These are phyloP conservation scores for Temnothorax ravouxi DNA, from an alignment of 2,888 invertebrate species.

Conservation along the genomic window DNA sequence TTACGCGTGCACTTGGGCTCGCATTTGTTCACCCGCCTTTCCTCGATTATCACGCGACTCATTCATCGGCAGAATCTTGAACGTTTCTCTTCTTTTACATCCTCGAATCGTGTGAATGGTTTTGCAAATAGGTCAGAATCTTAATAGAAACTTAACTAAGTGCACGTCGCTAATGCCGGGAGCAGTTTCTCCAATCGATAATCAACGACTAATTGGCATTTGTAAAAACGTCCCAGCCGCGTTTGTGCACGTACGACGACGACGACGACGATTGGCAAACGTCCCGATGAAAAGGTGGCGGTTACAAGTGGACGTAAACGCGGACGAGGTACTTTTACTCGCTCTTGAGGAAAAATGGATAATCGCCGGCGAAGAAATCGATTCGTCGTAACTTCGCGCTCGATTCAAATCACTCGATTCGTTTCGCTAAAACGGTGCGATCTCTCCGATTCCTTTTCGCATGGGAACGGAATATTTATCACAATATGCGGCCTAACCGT, in stretches of 20 bases:
- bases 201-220: slow-evolving; percentile 80
- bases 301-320: slow-evolving; percentile 14
- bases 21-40: neutral
- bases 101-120: slow-evolving; percentile 26
- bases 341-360: slow-evolving; percentile 60
- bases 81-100: neutral
- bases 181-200: slow-evolving; percentile 80
- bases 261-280: slow-evolving; percentile 38
- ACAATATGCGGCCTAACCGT: neutral
- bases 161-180: slow-evolving; percentile 76
- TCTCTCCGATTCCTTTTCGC: slow-evolving; percentile 20
- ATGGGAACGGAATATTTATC: slow-evolving; percentile 4
- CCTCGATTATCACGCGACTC: slow-evolving; percentile 1
- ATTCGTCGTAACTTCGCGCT: slow-evolving; percentile 36
- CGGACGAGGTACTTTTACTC: slow-evolving; percentile 60
- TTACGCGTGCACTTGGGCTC: neutral
- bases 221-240: slow-evolving; percentile 75
- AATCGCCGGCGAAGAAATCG: slow-evolving; percentile 48
- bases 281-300: slow-evolving; percentile 46
- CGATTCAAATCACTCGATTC: slow-evolving; percentile 25
- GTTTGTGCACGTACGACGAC: slow-evolving; percentile 44
- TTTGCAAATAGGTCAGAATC: slow-evolving; percentile 72
- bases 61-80: slow-evolving; percentile 10
- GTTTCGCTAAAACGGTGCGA: slow-evolving; percentile 31
- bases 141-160: slow-evolving; percentile 66